These are phyloP conservation scores for Aleiodes leptofemur DNA, from an alignment of 2,888 invertebrate genomes.

Conservation along the genomic window DNA sequence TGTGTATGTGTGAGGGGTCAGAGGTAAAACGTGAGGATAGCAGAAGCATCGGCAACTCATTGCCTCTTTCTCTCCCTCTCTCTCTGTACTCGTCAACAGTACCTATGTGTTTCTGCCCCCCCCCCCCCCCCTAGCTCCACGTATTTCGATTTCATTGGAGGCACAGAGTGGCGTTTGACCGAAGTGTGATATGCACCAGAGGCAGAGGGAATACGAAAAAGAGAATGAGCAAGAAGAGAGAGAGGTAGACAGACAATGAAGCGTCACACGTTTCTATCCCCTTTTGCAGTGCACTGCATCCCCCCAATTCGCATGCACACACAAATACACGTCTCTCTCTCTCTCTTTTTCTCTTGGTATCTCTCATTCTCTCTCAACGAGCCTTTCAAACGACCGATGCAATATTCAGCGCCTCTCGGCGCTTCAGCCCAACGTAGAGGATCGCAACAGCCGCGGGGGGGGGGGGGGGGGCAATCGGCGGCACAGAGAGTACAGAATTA, in stretches of 20 bases:
- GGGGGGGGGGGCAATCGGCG: conserved; percentile 36
- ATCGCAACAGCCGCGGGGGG: conserved; percentile 41
- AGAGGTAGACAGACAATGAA: conserved; percentile 46
- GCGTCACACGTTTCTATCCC: conserved; percentile 52
- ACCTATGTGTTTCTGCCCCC: conserved; percentile 43
- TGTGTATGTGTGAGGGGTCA: conserved; percentile 39
- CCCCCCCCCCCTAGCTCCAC: conserved; percentile 48
- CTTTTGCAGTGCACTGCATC: conserved; percentile 51
- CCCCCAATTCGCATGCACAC: conserved; percentile 36
- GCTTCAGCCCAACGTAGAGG: conserved; percentile 50
- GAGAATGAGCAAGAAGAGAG: conserved; percentile 29
- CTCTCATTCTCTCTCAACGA: conserved; percentile 50
- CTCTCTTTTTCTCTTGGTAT: conserved; percentile 27
- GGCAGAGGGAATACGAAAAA: conserved; percentile 43
- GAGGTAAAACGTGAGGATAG: conserved; percentile 42
- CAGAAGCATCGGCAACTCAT: conserved; percentile 47
- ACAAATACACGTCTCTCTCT: conserved; percentile 38
- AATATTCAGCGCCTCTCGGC: conserved; percentile 73
- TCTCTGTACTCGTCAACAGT: conserved; percentile 49
- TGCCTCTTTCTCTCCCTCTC: conserved; percentile 28
- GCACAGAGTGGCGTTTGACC: conserved; percentile 71
- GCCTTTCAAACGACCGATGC: conserved; percentile 73
- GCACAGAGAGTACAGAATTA: conserved; percentile 41
- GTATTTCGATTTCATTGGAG: conserved; percentile 69
- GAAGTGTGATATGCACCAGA: conserved; percentile 71